Conservation (phyloP, 2,888 invertebrate species). For the Aethes cnicana region DNA sequence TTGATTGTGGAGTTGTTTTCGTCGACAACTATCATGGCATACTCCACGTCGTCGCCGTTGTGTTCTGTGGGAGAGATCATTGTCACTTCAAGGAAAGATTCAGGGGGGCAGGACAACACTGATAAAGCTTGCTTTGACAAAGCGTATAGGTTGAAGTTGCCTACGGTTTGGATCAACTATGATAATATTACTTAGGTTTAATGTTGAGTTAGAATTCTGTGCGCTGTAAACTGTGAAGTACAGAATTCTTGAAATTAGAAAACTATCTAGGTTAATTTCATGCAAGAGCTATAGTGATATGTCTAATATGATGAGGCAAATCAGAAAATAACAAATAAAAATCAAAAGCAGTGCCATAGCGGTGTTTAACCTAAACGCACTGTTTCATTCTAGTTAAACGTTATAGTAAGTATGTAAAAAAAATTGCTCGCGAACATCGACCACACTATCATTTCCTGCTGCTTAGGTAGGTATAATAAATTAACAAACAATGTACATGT, state of each 20-base stretch:
- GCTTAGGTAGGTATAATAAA: no score
- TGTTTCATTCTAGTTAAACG: conserved; percentile 55
- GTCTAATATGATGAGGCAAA: conserved; percentile 64
- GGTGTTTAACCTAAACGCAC: conserved; percentile 60
- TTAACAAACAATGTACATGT: no score
- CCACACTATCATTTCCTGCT: conserved; percentile 59
- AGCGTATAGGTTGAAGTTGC: conserved; percentile 51
- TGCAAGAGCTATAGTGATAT: conserved; percentile 18
- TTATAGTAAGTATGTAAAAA: conserved; percentile 26
- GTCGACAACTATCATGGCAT: conserved; percentile 94
- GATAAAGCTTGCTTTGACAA: conserved; percentile 70
- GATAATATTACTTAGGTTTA: not conserved
- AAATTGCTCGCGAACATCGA: conserved; percentile 70
- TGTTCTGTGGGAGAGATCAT: conserved; percentile 59
- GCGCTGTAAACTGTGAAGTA: not conserved
- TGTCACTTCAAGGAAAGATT: conserved; percentile 19
- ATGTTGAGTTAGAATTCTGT: conserved; percentile 15
- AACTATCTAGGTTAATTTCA: conserved; percentile 10
- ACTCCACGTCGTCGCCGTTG: conserved; percentile 90
- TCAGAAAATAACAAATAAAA: conserved; percentile 49
- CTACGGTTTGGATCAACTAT: conserved; percentile 32
- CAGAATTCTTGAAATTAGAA: conserved; percentile 12
- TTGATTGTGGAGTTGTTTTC: conserved; percentile 93
- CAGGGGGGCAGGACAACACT: conserved; percentile 51
- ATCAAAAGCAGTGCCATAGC: conserved; percentile 70